Evolutionary conservation across 2,888 invertebrate genomes (phyloP), one percentile per base, ranked within the genome.

Genomic region (Lathronympha strigana): DNA sequence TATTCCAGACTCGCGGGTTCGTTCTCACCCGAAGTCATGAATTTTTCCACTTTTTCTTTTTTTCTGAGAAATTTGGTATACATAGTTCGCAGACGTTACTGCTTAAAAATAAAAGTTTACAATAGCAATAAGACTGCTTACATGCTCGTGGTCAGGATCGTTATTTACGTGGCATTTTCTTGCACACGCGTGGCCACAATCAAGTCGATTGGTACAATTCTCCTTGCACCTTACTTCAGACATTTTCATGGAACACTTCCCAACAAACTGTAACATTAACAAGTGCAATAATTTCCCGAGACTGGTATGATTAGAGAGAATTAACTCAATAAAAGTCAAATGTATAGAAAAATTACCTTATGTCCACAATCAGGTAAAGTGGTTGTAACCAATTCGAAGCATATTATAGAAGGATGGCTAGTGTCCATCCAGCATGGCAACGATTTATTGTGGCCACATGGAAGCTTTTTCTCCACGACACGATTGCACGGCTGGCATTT

Each of bases 121-220:
- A n/a, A n/a, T n/a, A n/a, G n/a, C n/a, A n/a, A n/a, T n/a, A n/a
- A 38, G 38, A n/a, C n/a, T 5, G 38, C 40, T 40, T 17, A 40
- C 17, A 2, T 17, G 15, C 15, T 40, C 40, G 8, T 40, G 40
- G 17, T 40, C 40, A 4, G 40, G 40, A n/a, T 36, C 36, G n/a
- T 40, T 17, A 40, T 40, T 17, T 15, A 40, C 40, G 40, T 17
- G 40, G 75, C 50, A 50, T 5, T 15, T 76, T 53, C 71, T 78
- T 1, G 51, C 68, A 77, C 96, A 96, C 0, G 85, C 80, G 79
- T 96, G 96, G 0, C 95, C 95, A 79, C 88, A 64, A 13, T 3
- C 6, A 11, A 64, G 63, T 11, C 58, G 50, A 38, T 43, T 31
- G 4, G 40, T 23, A 9, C 94, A 96, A n/a, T 82, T 78, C 50